Base-by-base conservation (phyloP, 1,140 invertebrate species). In the Wasmannia auropunctata region DNA sequence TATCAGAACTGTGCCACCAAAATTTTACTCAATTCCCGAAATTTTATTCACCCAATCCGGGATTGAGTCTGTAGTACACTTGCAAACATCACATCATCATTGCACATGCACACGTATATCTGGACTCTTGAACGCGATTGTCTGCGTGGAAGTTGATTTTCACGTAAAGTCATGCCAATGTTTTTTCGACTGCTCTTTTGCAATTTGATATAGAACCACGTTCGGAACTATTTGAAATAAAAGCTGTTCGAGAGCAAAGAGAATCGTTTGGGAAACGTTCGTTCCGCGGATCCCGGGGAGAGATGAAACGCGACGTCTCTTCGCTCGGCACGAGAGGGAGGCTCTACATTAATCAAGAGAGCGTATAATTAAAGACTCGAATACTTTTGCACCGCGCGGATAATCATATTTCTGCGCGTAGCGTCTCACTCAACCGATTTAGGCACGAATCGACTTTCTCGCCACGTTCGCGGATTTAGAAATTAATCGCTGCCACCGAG, bases 401-500 rank as follows among this genome's bases (percentile, higher is more conserved):
- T 83, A 83, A 83, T 83, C 54, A 74, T 83, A 74, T 74, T 74
- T 72, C 79, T 22, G 25, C 6, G 14, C n/a, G 67, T 8, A 60
- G 37, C 79, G n/a, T 49, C 51, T 74, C 51, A n/a, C 34, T 58
- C 22, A 37, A 40, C 60, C 31, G 43, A 79, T 37, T 7, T 28
- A 3, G 22, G 7, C 28, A 58, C 46, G n/a, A 72, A 83, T 83
- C 51, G 65, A 81, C 65, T 58, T 58, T 43, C 37, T 31, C 65
- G 51, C 37, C 67, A 58, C 67, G 51, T 72, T 72, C 51, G 67
- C 51, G 40, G 65, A 60, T 83, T 83, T 83, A 74, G 54, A 74
- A 74, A 83, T 83, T 83, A 83, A 83, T 83, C 58, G 37, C 67
- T 43, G 8, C 37, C 37, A 74, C 67, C n/a, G 51, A 83, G 65